These are phyloP conservation scores for Hemicrepidius hirtus DNA, from an alignment of 2,888 invertebrate genomes.

Conservation along the genomic window DNA sequence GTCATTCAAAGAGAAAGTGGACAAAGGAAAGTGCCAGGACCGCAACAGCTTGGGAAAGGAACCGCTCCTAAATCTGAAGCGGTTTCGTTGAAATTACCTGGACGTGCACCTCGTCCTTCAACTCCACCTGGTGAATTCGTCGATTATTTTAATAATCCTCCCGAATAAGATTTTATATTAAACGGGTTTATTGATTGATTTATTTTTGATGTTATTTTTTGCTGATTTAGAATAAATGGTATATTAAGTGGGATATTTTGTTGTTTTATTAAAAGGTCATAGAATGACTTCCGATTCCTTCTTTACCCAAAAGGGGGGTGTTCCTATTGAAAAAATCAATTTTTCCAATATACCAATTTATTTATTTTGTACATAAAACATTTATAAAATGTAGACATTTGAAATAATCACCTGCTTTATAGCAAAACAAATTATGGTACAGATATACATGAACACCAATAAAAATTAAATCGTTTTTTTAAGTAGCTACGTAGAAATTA, in stretches of 20 bases:
- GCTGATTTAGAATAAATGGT: too few species aligned
- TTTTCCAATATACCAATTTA: slow-evolving; percentile 15
- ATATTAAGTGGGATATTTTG: too few species aligned
- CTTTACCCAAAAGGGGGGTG: too few species aligned
- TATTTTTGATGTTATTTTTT: slow-evolving; percentile 17
- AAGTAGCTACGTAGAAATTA: neutral
- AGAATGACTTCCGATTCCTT: too few species aligned
- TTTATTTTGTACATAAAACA: slow-evolving; percentile 42
- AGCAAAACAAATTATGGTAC: neutral
- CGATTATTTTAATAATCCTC: slow-evolving; percentile 64
- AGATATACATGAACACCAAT: neutral
- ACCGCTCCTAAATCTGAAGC: slow-evolving; percentile 62
- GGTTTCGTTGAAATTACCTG: slow-evolving; percentile 63
- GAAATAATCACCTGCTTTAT: neutral
- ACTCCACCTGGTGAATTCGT: slow-evolving; percentile 59
- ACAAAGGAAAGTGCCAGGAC: slow-evolving; percentile 86
- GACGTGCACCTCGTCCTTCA: slow-evolving; percentile 56
- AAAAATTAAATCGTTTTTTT: neutral
- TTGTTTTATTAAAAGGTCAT: too few species aligned
- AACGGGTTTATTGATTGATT: neutral
- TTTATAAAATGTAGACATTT: slow-evolving; percentile 37
- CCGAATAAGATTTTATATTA: slow-evolving; percentile 42
- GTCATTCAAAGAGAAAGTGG: slow-evolving; percentile 87
- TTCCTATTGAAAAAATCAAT: too few species aligned
- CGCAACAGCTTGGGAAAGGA: slow-evolving; percentile 71